Conservation (phyloP, 35 echinoderm and acorn worm genomes). For the Ophiothrix spiculata region DNA sequence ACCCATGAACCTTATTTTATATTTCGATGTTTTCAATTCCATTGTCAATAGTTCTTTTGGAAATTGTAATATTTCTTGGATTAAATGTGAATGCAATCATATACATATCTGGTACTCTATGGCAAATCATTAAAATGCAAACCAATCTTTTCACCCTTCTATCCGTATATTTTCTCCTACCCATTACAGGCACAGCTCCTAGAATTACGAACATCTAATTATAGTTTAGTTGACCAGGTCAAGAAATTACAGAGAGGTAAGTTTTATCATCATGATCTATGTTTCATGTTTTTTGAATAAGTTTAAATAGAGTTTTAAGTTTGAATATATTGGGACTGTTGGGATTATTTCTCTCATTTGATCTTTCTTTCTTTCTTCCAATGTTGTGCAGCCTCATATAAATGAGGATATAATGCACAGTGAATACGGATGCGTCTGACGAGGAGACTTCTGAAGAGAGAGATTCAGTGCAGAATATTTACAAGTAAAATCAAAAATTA, state of each 20-base stretch:
- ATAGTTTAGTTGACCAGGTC: slow-evolving; percentile 83
- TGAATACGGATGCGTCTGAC: too few relatives aligned
- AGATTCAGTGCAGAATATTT: too few relatives aligned
- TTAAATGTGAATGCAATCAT: not conserved
- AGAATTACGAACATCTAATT: slow-evolving; percentile 88
- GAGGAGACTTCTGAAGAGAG: too few relatives aligned
- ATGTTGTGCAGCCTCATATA: too few relatives aligned
- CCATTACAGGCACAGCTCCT: slow-evolving; percentile 72
- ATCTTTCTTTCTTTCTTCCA: not conserved
- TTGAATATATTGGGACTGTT: not conserved
- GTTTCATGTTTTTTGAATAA: not conserved
- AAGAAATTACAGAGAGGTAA: slow-evolving; percentile 90
- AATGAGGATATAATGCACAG: too few relatives aligned
- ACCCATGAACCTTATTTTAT: not conserved
- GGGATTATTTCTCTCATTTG: not conserved
- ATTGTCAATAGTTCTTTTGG: not conserved
- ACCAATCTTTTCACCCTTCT: too few relatives aligned
- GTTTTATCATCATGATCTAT: not conserved
- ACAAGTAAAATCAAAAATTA: too few relatives aligned
- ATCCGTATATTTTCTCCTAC: not conserved
- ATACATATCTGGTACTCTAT: not conserved
- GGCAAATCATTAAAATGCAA: too few relatives aligned
- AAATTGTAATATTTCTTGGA: not conserved
- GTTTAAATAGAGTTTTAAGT: not conserved
- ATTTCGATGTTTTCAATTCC: not conserved